Evolutionary conservation across 2,113 vertebrate genomes (phyloP), one percentile per base, ranked within the genome.

Genomic region (Ailurus styani): DNA sequence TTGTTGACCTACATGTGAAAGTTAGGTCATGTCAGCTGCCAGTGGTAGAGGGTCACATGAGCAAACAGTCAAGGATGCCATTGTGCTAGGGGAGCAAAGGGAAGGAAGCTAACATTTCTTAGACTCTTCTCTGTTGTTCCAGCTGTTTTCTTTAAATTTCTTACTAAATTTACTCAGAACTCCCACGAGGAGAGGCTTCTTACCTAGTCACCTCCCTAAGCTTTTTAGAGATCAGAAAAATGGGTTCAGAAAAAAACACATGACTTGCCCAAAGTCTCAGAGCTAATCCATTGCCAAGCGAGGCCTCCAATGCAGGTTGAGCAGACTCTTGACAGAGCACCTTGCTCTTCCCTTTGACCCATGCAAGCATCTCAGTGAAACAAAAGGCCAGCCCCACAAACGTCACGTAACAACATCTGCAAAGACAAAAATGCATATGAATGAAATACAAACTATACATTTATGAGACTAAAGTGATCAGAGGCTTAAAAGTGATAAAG

Each of bases 211-310:
- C 14, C n/a, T 88, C 42, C 34, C 34, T 34, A 75, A 75, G 27
- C 34, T 60, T 82, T 91, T 87, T 37, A 79, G 62, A 93, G 54
- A 84, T 70, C 87, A 93, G 64, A 57, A 97, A 47, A 84, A 75
- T 77, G 3, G 27, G 52, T 42, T 86, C 87, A 54, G 27, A 93
- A 96, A 95, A 82, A 21, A 75, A 86, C 34, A 72, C 13, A 40
- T 70, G 62, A 73, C 23, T 90, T 75, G 10, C 29, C 73, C 68
- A 47, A 82, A 97, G 34, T 77, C 66, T 91, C 90, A 54, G 57
- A 81, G 68, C 40, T 45, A 90, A 81, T 78, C 27, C n/a, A 62
- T 34, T 72, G 52, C 45, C 34, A 70, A 89, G 25, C 25, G 57
- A 57, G 52, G 9, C 57, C 87, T 82, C 37, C 72, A 92, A 40